Conservation (phyloP, 2,113 vertebrate species). For the Paradisaea rubra region DNA sequence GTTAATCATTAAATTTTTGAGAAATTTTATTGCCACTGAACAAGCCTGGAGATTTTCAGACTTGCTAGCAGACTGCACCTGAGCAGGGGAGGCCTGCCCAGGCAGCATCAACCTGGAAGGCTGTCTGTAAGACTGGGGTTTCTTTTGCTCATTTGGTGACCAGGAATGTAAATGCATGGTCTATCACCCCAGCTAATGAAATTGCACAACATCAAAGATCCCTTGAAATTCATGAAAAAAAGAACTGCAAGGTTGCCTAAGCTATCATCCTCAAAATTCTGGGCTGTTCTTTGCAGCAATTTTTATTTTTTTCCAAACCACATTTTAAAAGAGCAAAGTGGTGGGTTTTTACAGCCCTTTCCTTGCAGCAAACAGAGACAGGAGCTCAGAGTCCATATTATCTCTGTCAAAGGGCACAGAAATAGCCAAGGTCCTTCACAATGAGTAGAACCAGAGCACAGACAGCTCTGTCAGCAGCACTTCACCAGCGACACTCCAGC, state of each 20-base stretch:
- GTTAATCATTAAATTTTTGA: background rate
- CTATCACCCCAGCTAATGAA: background rate
- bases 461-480: background rate
- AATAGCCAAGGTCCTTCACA: background rate
- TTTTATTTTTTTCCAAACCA: background rate
- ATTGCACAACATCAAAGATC: background rate
- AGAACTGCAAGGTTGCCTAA: background rate
- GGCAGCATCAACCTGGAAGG: background rate
- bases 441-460: background rate
- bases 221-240: background rate
- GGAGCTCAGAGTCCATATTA: background rate
- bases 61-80: background rate
- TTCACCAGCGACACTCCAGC: background rate
- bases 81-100: background rate
- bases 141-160: background rate
- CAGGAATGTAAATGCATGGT: background rate
- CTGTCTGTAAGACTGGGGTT: background rate
- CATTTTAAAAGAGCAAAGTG: background rate
- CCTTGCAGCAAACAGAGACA: background rate
- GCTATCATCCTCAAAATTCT: background rate
- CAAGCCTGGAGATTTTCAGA: background rate
- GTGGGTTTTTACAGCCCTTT: background rate
- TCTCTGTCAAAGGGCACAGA: background rate
- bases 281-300: background rate
- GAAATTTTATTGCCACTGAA: background rate